A percentile compares a stretch with the other conserved stretches of the same genome.
Conservation (phyloP, 2,113 vertebrate genomes). For the Chamaetylas fuelleborni region DNA sequence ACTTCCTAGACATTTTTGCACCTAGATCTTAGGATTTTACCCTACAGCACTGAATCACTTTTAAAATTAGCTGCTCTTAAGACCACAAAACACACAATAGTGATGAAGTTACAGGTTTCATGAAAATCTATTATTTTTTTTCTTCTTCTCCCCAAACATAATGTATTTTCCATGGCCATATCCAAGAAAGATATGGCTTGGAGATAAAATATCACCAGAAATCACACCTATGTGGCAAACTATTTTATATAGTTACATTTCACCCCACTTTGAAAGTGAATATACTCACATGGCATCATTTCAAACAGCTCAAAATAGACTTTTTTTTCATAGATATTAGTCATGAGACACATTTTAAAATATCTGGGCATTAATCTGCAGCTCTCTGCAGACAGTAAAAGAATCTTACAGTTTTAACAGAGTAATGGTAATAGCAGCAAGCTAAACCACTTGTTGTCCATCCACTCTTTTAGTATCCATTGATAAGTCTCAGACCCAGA, state of each 20-base stretch:
- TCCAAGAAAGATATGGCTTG: not conserved
- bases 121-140: not conserved
- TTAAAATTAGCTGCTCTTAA: not conserved
- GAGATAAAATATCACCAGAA: not conserved
- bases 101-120: not conserved
- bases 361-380: not conserved
- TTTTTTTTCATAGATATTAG: not conserved
- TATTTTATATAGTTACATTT: not conserved
- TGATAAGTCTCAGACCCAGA: not conserved
- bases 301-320: not conserved
- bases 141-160: not conserved
- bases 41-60: not conserved
- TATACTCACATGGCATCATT: not conserved
- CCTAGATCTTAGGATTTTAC: not conserved
- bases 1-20: not conserved
- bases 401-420: not conserved
- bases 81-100: not conserved
- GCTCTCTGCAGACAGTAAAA: not conserved
- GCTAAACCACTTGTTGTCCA: not conserved
- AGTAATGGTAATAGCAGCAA: not conserved
- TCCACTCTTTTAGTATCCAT: not conserved
- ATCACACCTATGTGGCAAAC: not conserved
- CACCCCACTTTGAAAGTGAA: not conserved
- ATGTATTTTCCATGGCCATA: not conserved
- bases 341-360: not conserved